phyloP scores from a whole-genome alignment of 2,797 vertebrate species.

The Merluccius polli region DNA sequence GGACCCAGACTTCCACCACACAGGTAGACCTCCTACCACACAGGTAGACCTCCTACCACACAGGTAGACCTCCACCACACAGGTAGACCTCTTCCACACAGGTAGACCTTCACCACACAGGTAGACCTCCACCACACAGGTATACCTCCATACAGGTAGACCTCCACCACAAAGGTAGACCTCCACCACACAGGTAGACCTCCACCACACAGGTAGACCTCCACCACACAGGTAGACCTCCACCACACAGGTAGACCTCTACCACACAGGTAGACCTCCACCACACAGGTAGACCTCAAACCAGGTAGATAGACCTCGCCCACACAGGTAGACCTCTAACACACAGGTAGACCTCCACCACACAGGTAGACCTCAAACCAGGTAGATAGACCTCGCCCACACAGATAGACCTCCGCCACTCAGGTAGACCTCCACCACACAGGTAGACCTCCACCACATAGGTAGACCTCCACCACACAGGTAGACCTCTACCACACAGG shows the following conservation, averaged over 20 bases:
- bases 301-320: slow-evolving; percentile 27
- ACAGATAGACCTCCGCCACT: not conserved
- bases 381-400: too few relatives aligned
- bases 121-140: not conserved
- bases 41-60: slow-evolving; percentile 32
- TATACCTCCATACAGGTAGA: not conserved
- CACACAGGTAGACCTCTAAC: slow-evolving; percentile 44
- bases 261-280: too few relatives aligned
- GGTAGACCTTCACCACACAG: not conserved
- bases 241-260: slow-evolving; percentile 25
- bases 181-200: not conserved
- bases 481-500: not conserved
- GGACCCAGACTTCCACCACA: slow-evolving; percentile 63
- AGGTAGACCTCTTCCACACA: not conserved
- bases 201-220: too few relatives aligned
- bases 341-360: slow-evolving; percentile 8
- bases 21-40: slow-evolving; percentile 31
- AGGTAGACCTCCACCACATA: not conserved
- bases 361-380: not conserved
- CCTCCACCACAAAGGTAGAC: not conserved
- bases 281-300: slow-evolving; percentile 21
- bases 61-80: not conserved
- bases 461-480: too few relatives aligned
- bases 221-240: slow-evolving; percentile 23
- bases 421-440: not conserved